Conservation (phyloP, 37 sponge, comb jelly and placozoan genomes). For the Bolinopsis microptera region DNA sequence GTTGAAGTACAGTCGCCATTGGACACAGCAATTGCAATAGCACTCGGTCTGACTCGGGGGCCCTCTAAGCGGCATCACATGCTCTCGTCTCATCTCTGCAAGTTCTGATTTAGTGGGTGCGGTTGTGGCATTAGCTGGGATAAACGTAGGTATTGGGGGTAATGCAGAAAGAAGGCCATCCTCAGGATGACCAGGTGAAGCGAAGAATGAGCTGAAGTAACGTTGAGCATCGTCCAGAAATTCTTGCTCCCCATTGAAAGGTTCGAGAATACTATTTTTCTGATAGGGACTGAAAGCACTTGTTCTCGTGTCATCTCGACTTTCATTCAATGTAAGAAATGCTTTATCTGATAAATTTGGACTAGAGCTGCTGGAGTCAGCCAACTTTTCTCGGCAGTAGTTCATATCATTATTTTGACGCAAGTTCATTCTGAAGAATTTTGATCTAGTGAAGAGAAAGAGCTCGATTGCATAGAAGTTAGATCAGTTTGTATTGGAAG, state of each 20-base stretch:
- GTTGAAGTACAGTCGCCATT: slow-evolving; percentile 40
- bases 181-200: slow-evolving; percentile 49
- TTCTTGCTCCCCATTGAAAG: slow-evolving; percentile 61
- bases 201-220: slow-evolving; percentile 36
- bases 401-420: neutral
- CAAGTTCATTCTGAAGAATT: neutral
- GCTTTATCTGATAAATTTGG: neutral
- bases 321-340: slow-evolving; percentile 4
- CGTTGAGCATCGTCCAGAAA: slow-evolving; percentile 62
- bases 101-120: slow-evolving; percentile 8
- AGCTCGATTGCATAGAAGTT: neutral
- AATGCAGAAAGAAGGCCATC: slow-evolving; percentile 8
- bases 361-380: neutral
- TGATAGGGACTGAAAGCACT: slow-evolving; percentile 62
- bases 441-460: neutral
- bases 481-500: too few relatives aligned
- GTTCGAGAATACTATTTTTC: neutral
- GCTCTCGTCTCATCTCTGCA: neutral
- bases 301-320: slow-evolving; percentile 29
- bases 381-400: neutral
- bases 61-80: neutral
- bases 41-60: neutral
- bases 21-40: slow-evolving; percentile 5
- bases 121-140: neutral
- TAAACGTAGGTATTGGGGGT: neutral